A percentile compares a stretch with the other conserved stretches of the same genome.
phyloP scores from a whole-genome alignment of 2,797 vertebrate species.

The Acanthurus tractus region DNA sequence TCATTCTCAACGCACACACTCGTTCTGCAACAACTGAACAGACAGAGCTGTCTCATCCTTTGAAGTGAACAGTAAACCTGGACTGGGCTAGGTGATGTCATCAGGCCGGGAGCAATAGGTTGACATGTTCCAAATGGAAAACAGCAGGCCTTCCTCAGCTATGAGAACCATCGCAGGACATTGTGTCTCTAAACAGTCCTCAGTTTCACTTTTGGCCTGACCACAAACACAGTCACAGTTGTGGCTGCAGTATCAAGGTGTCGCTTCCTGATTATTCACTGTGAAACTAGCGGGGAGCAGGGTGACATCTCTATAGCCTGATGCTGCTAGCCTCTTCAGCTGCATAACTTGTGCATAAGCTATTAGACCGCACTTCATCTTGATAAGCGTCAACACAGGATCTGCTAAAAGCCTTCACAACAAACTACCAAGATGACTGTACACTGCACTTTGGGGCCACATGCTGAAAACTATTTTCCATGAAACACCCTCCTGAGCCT shows the following conservation, averaged over 20 bases:
- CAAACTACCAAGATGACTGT: conserved; percentile 60
- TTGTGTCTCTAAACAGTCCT: conserved; percentile 76
- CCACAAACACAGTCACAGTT: conserved; percentile 81
- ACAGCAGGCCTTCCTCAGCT: conserved; percentile 68
- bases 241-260: conserved; percentile 82
- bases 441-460: conserved; percentile 28
- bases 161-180: conserved; percentile 72
- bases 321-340: conserved; percentile 66
- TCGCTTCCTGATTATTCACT: conserved; percentile 85
- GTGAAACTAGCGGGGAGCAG: conserved; percentile 77
- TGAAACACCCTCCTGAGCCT: conserved; percentile 39
- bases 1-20: conserved; percentile 63
- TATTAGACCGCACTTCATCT: conserved; percentile 64
- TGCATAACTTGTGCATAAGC: conserved; percentile 65
- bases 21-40: conserved; percentile 56
- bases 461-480: conserved; percentile 56
- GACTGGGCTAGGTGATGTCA: conserved; percentile 74
- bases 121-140: conserved; percentile 79
- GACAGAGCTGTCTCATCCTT: conserved; percentile 67
- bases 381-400: conserved; percentile 50
- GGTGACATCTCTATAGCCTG: conserved; percentile 70
- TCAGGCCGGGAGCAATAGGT: conserved; percentile 69
- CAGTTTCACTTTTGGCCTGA: conserved; percentile 80
- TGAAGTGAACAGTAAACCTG: conserved; percentile 73
- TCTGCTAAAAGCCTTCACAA: conserved; percentile 47